Base-by-base conservation (phyloP, 2,797 vertebrate species). In the Vultur gryphus region DNA sequence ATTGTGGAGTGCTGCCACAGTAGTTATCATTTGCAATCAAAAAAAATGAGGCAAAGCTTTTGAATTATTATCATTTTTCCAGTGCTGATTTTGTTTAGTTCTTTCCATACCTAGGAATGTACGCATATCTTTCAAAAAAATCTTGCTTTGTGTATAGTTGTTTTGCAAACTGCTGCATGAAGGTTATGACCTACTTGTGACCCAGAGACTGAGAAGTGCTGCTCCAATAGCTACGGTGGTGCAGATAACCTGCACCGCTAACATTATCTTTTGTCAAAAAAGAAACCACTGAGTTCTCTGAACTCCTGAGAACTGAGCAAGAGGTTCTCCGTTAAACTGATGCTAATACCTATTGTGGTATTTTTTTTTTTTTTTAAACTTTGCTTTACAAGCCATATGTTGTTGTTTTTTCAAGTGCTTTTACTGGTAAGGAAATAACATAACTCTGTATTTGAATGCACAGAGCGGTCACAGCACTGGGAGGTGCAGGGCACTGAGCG, bases 171-270 rank as follows among this genome's bases (percentile, higher is more conserved):
- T 59, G 31, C 78, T 66, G 23, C 2, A 0, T 58, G 77, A 80
- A 76, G 51, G 25, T 69, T 95, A 7, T 93, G 95, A 96, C 95
- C 92, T 94, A 59, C 55, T 89, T 94, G 83, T 96, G 93, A 94
- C 90, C 73, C 62, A 90, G 90, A 75, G 83, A 23, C 46, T 39
- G 69, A 88, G 62, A 95, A 87, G 59, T 48, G 86, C 90, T 87
- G 78, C 88, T 93, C 66, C 44, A 61, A 17, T 29, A 48, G 71
- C 66, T 70, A 15, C 2, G 0, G 58, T 3, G 16, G 9, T n/a
- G 18, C 73, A 72, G 77, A 81, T 86, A 88, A 88, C 52, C 84
- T 14, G 15, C 54, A 69, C 72, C 86, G 24, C 92, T 31, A 65
- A 41, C 46, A 29, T 90, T 90, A 55, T 89, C 77, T 96, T 78